These are phyloP conservation scores for Achlya flavicornis DNA, from an alignment of 2,888 invertebrate genomes.

Conservation along the genomic window DNA sequence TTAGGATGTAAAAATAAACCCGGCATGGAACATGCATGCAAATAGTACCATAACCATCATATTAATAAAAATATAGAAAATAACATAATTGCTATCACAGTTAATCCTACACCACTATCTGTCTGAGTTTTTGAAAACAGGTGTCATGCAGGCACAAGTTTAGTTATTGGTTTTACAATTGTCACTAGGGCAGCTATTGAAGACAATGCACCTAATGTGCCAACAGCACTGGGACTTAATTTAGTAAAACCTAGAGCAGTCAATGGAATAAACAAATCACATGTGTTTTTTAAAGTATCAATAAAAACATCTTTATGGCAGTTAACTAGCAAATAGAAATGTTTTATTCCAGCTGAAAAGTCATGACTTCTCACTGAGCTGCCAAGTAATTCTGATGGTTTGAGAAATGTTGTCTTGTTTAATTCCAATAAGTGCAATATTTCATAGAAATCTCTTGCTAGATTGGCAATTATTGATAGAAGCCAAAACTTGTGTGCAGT, in stretches of 20 bases:
- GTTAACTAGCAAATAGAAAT: slow-evolving; percentile 57
- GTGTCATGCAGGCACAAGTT: slow-evolving; percentile 85
- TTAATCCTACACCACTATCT: neutral
- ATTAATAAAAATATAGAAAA: neutral
- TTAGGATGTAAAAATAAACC: too few species aligned
- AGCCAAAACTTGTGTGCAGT: slow-evolving; percentile 93
- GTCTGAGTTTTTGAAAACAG: neutral
- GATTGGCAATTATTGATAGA: slow-evolving; percentile 90
- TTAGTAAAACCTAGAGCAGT: slow-evolving; percentile 91
- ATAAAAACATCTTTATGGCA: slow-evolving; percentile 87
- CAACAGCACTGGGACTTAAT: slow-evolving; percentile 90
- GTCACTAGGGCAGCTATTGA: slow-evolving; percentile 91
- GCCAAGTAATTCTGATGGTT: slow-evolving; percentile 66
- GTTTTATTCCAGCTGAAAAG: slow-evolving; percentile 50
- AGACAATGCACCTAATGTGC: slow-evolving; percentile 91
- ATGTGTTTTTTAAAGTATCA: slow-evolving; percentile 93
- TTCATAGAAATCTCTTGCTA: slow-evolving; percentile 94
- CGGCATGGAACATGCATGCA: too few species aligned
- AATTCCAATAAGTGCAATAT: slow-evolving; percentile 86
- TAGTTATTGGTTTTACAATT: slow-evolving; percentile 90
- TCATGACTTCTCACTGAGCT: slow-evolving; percentile 55
- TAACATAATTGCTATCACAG: neutral
- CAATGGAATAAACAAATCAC: slow-evolving; percentile 94
- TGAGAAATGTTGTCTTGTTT: slow-evolving; percentile 67
- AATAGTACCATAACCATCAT: too few species aligned